phyloP scores from a whole-genome alignment of 2,888 invertebrate species.

The Archips xylosteana region DNA sequence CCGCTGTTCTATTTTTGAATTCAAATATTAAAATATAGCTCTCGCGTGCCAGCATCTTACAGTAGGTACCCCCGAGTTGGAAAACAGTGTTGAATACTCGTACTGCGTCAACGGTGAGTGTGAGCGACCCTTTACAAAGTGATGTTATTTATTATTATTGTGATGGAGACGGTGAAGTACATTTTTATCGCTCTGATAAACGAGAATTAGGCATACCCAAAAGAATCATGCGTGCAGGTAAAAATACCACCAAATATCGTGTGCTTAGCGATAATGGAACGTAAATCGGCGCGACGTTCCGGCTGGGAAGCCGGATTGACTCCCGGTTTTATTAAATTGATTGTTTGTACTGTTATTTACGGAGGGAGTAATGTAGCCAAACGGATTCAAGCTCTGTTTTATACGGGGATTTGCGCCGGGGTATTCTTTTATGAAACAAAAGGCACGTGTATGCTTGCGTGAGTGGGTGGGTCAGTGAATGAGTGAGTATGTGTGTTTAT shows the following conservation, averaged over 20 bases:
- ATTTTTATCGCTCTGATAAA: neutral
- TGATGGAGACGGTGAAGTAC: neutral
- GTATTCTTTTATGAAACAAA: too few species aligned
- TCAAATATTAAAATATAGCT: too few species aligned
- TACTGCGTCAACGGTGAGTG: too few species aligned
- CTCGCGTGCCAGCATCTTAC: too few species aligned
- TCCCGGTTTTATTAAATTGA: slow-evolving; percentile 9
- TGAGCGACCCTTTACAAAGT: too few species aligned
- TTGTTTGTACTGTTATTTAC: slow-evolving; percentile 9
- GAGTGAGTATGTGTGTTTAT: too few species aligned
- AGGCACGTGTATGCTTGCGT: too few species aligned
- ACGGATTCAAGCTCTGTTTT: neutral
- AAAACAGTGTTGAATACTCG: too few species aligned
- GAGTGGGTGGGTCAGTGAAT: too few species aligned
- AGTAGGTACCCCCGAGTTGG: too few species aligned
- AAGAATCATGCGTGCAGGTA: neutral
- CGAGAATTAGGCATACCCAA: neutral
- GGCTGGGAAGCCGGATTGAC: slow-evolving; percentile 6
- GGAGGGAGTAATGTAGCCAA: neutral
- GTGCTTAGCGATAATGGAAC: neutral
- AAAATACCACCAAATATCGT: slow-evolving; percentile 1
- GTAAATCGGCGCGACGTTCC: neutral
- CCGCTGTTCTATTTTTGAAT: too few species aligned
- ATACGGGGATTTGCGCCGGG: neutral
- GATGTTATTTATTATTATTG: too few species aligned